These are phyloP conservation scores for Cephalotes varians DNA, from an alignment of 2,888 invertebrate genomes.

Conservation along the genomic window DNA sequence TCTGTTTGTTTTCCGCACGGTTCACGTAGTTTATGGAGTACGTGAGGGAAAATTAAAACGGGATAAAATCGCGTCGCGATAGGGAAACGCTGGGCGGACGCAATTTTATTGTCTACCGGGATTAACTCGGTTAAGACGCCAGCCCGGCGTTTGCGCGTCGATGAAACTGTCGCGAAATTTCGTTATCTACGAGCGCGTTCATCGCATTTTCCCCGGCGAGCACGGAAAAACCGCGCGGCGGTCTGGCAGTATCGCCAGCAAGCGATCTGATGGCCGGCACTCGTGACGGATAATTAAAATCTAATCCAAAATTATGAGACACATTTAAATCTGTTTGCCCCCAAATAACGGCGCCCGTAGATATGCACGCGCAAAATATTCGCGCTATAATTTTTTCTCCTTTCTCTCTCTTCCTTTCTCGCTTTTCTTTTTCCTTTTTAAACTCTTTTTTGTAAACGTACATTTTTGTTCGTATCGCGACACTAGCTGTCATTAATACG, in stretches of 20 bases:
- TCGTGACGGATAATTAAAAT: conserved; percentile 49
- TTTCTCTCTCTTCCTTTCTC: neutral
- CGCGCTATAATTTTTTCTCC: neutral
- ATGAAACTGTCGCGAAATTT: conserved; percentile 48
- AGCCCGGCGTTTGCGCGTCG: conserved; percentile 16
- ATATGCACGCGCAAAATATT: conserved; percentile 13
- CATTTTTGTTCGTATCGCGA: neutral
- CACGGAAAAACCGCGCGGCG: conserved; percentile 7
- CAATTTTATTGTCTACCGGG: conserved; percentile 49
- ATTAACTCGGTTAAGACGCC: conserved; percentile 41
- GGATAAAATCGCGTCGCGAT: conserved; percentile 27
- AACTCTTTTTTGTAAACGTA: conserved; percentile 11
- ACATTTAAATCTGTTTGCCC: conserved; percentile 35
- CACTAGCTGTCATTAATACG: conserved; percentile 33
- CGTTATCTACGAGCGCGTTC: conserved; percentile 27
- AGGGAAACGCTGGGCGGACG: conserved; percentile 17
- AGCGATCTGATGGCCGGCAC: conserved; percentile 17
- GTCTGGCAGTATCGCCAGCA: neutral
- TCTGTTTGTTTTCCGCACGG: conserved; percentile 32
- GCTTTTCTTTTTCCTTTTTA: neutral
- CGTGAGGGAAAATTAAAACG: conserved; percentile 40
- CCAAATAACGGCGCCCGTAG: neutral
- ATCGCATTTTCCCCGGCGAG: conserved; percentile 27
- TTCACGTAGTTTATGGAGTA: conserved; percentile 27
- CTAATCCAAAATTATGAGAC: conserved; percentile 29